Evolutionary conservation across 2,113 vertebrate genomes (phyloP), one percentile per base, ranked within the genome.

Genomic region (Chroicocephalus ridibundus): DNA sequence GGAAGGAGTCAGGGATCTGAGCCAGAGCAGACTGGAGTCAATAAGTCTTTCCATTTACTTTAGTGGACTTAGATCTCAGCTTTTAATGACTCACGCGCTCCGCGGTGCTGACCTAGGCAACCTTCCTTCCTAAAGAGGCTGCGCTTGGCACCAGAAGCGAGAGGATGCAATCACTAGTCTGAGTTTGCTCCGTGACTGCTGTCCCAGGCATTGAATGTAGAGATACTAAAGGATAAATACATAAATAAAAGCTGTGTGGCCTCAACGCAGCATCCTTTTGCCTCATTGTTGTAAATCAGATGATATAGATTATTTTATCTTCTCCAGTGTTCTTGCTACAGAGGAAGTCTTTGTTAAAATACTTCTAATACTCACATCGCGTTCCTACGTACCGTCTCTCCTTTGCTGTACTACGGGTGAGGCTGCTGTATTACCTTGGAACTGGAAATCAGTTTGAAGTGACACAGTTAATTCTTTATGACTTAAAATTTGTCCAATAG

Each of bases 21-120:
- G 92, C 92, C 90, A 93, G 77, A 65, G 60, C 49, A 38, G 52
- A 5, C 79, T 84, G 93, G 60, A 93, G 64, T 78, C 89, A 71
- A 2, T 57, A 86, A 96, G 78, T 76, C 71, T 94, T 95, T 96
- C 95, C 85, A 51, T 79, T 78, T 89, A 64, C 55, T 76, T 94
- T 18, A 57, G n/a, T 13, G 57, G 61, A 36, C 80, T 93, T 74
- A 47, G 47, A 64, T 57, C 64, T 93, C 57, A 47, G 76, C 72
- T 93, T 80, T 42, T 81, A 81, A 21, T 95, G 86, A 90, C 68
- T 94, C 86, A 83, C 18, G 2, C 29, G 10, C 55, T 61, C 82
- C 9, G 6, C 32, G 47, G 57, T 92, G 92, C 92, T 96, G 91
- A 89, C 80, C 17, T 3, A 81, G 76, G 60, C 80, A 86, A 69